These are phyloP conservation scores for Dendrophyllia cribrosa DNA, from an alignment of 64 coral and sea anemone genomes.

Conservation along the genomic window DNA sequence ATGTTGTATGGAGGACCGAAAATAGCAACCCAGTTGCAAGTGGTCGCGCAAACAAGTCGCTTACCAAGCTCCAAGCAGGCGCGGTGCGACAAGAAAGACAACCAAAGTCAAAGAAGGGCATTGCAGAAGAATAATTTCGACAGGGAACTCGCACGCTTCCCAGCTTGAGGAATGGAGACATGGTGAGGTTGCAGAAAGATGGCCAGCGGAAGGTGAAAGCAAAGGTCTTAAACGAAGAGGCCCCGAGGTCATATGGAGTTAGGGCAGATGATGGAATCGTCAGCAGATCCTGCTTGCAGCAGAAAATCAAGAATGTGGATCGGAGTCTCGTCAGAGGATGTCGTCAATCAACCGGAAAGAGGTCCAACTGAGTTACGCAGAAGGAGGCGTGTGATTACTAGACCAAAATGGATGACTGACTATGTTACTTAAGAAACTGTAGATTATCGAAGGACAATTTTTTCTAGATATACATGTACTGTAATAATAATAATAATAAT, in stretches of 20 bases:
- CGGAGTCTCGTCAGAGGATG: no score
- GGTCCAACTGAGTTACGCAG: neutral
- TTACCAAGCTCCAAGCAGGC: neutral
- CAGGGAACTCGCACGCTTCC: neutral
- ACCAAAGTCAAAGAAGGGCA: no score
- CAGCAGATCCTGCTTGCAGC: neutral
- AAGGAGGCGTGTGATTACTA: no score
- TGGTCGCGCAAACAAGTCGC: constrained; percentile 1
- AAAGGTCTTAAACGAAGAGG: neutral
- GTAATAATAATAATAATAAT: no score
- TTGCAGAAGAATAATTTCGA: no score
- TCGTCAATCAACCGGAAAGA: neutral
- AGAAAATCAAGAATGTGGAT: neutral
- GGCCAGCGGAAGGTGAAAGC: no score
- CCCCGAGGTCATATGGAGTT: constrained; percentile 1
- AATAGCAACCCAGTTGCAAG: constrained; percentile 34
- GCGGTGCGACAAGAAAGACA: neutral
- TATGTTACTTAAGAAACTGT: no score
- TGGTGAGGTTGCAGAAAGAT: no score
- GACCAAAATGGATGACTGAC: no score
- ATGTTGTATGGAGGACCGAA: neutral
- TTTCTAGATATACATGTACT: no score
- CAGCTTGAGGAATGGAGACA: neutral
- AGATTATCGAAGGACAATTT: no score
- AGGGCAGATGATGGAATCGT: constrained; percentile 14